These are phyloP conservation scores for Harpagus bidentatus DNA, from an alignment of 2,113 vertebrate species.

Conservation along the genomic window DNA sequence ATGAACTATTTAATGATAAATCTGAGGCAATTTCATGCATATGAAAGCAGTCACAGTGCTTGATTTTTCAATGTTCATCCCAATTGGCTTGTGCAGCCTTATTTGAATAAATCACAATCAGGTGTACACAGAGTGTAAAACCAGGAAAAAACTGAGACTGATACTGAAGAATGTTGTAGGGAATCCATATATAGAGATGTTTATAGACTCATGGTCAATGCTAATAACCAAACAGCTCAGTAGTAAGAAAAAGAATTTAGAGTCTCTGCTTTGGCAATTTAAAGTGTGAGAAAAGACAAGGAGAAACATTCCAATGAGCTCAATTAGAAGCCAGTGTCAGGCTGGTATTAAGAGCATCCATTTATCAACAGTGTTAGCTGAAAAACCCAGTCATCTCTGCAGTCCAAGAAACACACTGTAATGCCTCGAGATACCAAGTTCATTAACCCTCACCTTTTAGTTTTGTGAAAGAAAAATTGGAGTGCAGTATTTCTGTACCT, in stretches of 20 bases:
- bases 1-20: not conserved
- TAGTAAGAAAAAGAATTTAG: not conserved
- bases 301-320: not conserved
- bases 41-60: not conserved
- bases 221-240: not conserved
- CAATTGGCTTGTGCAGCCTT: not conserved
- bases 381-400: not conserved
- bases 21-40: not conserved
- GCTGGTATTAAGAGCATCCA: not conserved
- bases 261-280: not conserved
- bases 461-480: not conserved
- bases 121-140: not conserved
- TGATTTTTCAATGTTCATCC: not conserved
- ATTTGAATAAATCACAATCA: constrained; percentile 6
- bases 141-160: not conserved
- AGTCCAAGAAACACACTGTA: not conserved
- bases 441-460: not conserved
- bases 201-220: not conserved
- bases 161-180: not conserved
- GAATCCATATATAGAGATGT: not conserved
- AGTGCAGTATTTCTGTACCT: not conserved
- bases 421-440: not conserved
- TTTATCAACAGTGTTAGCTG: constrained; percentile 2
- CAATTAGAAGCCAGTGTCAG: not conserved
- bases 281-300: not conserved